Base-by-base conservation (phyloP, 1,140 invertebrate genomes). In the Formica selysi region DNA sequence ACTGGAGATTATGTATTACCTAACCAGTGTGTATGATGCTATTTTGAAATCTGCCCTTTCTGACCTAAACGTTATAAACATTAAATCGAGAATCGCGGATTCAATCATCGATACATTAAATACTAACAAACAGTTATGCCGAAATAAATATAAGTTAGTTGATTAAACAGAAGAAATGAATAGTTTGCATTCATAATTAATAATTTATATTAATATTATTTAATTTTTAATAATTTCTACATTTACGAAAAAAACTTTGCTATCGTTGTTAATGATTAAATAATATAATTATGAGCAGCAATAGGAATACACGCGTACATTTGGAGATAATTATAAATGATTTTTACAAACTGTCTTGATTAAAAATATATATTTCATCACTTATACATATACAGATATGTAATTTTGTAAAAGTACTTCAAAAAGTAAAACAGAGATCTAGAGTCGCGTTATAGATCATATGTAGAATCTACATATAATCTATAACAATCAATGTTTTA, bases 31-130 rank as follows among this genome's bases (percentile, higher is more conserved):
- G 5, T 29, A 7, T 2, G 76, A 80, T 80, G 36, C 36, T 80
- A 80, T 68, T 80, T 68, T 13, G 51, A 70, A 70, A 3, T 67
- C 22, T 80, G 78, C 5, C 65, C 78, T 80, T 41, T 80, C 10
- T 32, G 78, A 80, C 36, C 64, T 19, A 19, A 65, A 68, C 32
- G 36, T 78, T 65, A 7, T n/a, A 41, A 57, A 68, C 10, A 38
- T 8, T 54, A 11, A 16, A 16, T 29, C 5, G 19, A 19, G 16
- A 29, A 22, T 57, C 51, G 16, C 19, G 16, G 26, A 3, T n/a
- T n/a, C 2, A 57, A 11, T 51, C n/a, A 36, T 44, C n/a, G 19
- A 7, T 54, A 38, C 13, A 10, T 11, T 32, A 26, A 29, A 54
- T 68, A 26, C 29, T 54, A 38, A 26, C 5, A 7, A 51, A 67